A percentile compares a stretch with the other conserved stretches of the same genome.
phyloP scores from a whole-genome alignment of 2,888 invertebrate genomes.

The Spodoptera littoralis region DNA sequence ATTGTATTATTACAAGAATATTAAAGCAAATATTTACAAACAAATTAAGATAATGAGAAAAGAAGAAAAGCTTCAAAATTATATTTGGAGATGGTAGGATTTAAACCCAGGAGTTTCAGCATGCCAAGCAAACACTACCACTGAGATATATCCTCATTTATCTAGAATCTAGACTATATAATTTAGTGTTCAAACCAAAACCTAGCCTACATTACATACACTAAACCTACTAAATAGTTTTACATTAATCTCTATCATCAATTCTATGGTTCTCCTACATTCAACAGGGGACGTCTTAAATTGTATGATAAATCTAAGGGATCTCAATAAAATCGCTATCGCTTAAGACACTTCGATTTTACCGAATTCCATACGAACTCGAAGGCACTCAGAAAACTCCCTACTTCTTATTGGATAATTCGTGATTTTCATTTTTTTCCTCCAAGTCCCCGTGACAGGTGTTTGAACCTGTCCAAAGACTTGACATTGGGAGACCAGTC shows the following conservation, averaged over 20 bases:
- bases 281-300: no score
- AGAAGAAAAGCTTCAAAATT: background rate
- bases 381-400: constrained; percentile 73
- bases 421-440: constrained; percentile 83
- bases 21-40: background rate
- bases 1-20: no score
- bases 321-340: constrained; percentile 51
- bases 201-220: rapidly evolving
- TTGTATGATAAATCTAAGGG: background rate
- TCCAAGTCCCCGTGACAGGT: constrained; percentile 73
- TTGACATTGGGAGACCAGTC: constrained; percentile 77
- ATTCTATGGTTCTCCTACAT: no score
- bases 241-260: no score
- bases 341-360: constrained; percentile 34
- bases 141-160: constrained; percentile 83
- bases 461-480: constrained; percentile 83
- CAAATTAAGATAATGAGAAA: background rate
- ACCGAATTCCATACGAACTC: constrained; percentile 38
- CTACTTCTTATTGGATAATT: constrained; percentile 85
- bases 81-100: constrained; percentile 89
- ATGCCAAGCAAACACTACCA: constrained; percentile 91
- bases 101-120: constrained; percentile 91
- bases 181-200: rapidly evolving
- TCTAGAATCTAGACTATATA: constrained; percentile 34
- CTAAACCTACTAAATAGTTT: no score